Percentiles rank a stretch among this genome's conserved stretches.
Evolutionary conservation across 2,113 vertebrate genomes (phyloP).

Genomic region (Chlamydotis undulata): DNA sequence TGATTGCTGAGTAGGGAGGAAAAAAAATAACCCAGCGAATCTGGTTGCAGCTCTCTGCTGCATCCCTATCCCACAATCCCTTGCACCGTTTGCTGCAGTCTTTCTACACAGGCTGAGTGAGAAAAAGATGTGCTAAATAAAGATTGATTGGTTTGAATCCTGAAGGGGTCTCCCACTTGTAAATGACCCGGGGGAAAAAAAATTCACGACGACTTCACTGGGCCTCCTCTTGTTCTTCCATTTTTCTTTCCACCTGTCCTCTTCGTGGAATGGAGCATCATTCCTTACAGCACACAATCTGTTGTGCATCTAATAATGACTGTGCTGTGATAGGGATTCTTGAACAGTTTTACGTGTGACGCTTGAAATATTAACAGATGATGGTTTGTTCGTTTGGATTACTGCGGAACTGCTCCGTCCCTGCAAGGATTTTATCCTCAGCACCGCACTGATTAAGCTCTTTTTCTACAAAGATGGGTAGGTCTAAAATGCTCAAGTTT

Average conservation of each 20-base stretch:
- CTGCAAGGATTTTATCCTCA: slow-evolving; percentile 66
- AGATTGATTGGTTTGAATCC: slow-evolving; percentile 74
- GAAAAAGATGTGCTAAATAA: slow-evolving; percentile 79
- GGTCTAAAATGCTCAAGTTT: slow-evolving; percentile 59
- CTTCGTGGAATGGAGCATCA: slow-evolving; percentile 66
- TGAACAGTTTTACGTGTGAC: slow-evolving; percentile 45
- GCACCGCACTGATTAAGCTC: slow-evolving; percentile 66
- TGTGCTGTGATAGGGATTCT: slow-evolving; percentile 67
- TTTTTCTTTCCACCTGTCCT: slow-evolving; percentile 73
- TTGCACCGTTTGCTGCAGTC: slow-evolving; percentile 87
- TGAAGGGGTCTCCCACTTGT: slow-evolving; percentile 74
- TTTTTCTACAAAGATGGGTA: slow-evolving; percentile 79
- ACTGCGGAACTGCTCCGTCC: slow-evolving; percentile 64
- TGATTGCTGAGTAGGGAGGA: slow-evolving; percentile 80
- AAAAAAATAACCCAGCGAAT: slow-evolving; percentile 74
- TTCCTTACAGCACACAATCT: slow-evolving; percentile 67
- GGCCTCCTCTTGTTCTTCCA: slow-evolving; percentile 70
- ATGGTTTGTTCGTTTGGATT: slow-evolving; percentile 73
- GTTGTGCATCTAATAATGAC: slow-evolving; percentile 70
- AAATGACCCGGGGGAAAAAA: slow-evolving; percentile 67
- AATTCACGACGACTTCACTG: slow-evolving; percentile 72
- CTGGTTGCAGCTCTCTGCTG: slow-evolving; percentile 81
- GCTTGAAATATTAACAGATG: slow-evolving; percentile 59
- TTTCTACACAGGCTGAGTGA: slow-evolving; percentile 78
- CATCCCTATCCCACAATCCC: slow-evolving; percentile 86